Conservation (phyloP, 2,113 vertebrate species). For the Ranitomeya variabilis region DNA sequence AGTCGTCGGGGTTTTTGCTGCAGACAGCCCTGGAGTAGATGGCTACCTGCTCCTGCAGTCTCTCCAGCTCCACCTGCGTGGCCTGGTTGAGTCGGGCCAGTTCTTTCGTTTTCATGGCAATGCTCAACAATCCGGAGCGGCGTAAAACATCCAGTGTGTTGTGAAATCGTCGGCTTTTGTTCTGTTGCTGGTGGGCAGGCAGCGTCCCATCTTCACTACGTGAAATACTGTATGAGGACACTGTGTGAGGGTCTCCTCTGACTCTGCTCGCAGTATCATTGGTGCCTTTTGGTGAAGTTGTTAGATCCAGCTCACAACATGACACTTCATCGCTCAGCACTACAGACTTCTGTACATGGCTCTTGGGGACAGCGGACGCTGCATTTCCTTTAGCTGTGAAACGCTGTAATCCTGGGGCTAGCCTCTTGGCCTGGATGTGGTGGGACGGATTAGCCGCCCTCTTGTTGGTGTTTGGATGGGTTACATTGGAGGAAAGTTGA, state of each 20-base stretch:
- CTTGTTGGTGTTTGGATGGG: neutral
- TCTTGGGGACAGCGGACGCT: neutral
- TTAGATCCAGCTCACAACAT: neutral
- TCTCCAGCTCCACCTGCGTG: slow-evolving; percentile 83
- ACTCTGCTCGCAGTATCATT: neutral
- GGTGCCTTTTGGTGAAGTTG: neutral
- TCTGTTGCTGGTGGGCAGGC: slow-evolving; percentile 57
- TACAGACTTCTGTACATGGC: neutral
- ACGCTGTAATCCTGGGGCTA: neutral
- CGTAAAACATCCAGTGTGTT: slow-evolving; percentile 87
- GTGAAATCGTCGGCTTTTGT: slow-evolving; percentile 78
- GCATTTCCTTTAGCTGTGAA: neutral
- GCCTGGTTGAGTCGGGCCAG: slow-evolving; percentile 87
- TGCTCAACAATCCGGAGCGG: slow-evolving; percentile 84
- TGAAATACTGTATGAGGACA: neutral
- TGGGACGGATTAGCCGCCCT: neutral
- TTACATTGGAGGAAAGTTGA: neutral
- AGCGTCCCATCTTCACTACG: no score
- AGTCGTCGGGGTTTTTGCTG: slow-evolving; percentile 81
- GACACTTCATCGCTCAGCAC: neutral
- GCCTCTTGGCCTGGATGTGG: slow-evolving; percentile 3
- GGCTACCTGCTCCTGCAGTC: slow-evolving; percentile 83
- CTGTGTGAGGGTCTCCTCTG: no score
- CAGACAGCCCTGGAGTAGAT: slow-evolving; percentile 83
- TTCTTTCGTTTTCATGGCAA: slow-evolving; percentile 92